Evolutionary conservation across 2,113 vertebrate genomes (phyloP).

Genomic region (Leuciscus idus): DNA sequence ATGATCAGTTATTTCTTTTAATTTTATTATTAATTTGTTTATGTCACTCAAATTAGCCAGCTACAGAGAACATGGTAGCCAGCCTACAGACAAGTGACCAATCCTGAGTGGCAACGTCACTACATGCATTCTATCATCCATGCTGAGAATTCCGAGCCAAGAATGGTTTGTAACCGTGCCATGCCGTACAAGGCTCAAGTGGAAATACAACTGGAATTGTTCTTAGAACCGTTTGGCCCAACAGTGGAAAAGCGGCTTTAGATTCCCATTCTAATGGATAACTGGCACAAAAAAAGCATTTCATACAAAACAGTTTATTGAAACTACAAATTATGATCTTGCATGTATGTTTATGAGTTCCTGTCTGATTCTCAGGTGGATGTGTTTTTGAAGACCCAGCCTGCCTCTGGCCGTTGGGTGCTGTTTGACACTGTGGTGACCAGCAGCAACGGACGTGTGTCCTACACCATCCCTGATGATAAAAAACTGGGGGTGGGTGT

Average conservation of each 20-base stretch:
- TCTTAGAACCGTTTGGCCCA: neutral
- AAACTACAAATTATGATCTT: neutral
- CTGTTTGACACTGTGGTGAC: constrained; percentile 92
- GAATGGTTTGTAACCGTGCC: too few relatives aligned
- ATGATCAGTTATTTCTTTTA: too few relatives aligned
- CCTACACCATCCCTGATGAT: constrained; percentile 84
- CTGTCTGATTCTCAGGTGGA: constrained; percentile 82
- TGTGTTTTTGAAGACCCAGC: constrained; percentile 91
- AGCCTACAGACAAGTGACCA: too few relatives aligned
- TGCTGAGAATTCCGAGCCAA: too few relatives aligned
- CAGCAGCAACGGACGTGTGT: constrained; percentile 90
- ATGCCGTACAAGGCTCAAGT: too few relatives aligned
- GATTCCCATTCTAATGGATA: neutral
- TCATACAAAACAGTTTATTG: neutral
- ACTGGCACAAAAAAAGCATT: neutral
- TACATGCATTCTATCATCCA: too few relatives aligned
- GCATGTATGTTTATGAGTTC: neutral
- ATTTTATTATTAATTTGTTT: too few relatives aligned
- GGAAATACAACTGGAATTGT: too few relatives aligned
- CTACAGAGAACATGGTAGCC: too few relatives aligned
- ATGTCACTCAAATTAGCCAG: too few relatives aligned
- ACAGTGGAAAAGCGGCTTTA: neutral
- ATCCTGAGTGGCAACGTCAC: too few relatives aligned
- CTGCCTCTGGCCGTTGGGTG: constrained; percentile 91
- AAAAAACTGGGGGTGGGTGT: constrained; percentile 88